These are phyloP conservation scores for Rynchops niger DNA, from an alignment of 2,113 vertebrate species.

Conservation along the genomic window DNA sequence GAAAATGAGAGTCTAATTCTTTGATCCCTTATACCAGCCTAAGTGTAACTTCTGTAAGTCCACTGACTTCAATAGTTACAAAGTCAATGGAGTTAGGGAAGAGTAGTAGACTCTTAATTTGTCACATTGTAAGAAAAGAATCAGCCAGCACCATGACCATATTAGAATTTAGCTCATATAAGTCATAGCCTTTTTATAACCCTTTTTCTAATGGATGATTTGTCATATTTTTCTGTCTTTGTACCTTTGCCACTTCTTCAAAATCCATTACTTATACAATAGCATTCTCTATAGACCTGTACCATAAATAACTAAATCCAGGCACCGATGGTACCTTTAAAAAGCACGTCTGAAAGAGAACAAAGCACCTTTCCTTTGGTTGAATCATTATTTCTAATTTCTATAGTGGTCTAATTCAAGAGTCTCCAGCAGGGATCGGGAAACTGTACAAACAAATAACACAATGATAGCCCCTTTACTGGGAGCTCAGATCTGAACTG, in stretches of 20 bases:
- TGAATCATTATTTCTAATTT: not conserved
- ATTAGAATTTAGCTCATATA: not conserved
- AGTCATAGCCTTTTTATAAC: not conserved
- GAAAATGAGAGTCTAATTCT: not conserved
- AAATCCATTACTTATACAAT: not conserved
- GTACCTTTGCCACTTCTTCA: not conserved
- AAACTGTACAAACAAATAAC: not conserved
- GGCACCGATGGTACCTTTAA: not conserved
- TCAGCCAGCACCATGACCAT: not conserved
- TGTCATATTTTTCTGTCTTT: not conserved
- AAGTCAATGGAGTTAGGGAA: not conserved
- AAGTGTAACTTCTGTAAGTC: not conserved
- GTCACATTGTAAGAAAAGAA: not conserved
- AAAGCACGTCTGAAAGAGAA: not conserved
- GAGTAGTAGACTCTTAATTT: not conserved
- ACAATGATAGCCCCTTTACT: not conserved
- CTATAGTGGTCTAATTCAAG: not conserved
- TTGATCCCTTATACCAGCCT: not conserved
- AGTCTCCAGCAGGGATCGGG: not conserved
- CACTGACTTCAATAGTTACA: not conserved
- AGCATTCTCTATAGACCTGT: not conserved
- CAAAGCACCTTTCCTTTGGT: not conserved
- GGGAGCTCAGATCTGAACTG: not conserved
- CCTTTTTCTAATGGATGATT: not conserved
- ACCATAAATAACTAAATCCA: not conserved